Evolutionary conservation across 2,888 invertebrate genomes (phyloP), one percentile per base, ranked within the genome.

Genomic region (Dorcus parallelipipedus): DNA sequence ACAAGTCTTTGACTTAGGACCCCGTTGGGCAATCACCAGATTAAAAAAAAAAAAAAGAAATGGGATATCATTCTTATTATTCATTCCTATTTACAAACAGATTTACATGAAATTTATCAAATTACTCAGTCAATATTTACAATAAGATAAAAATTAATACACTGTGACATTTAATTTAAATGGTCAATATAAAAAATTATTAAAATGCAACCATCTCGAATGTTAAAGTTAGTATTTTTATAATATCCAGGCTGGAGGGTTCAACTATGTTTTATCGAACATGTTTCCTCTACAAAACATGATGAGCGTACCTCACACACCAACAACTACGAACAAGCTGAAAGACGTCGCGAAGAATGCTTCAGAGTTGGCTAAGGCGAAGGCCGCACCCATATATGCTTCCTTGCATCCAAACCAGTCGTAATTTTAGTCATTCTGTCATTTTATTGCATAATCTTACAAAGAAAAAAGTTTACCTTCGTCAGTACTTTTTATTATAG

Each of bases 311-410:
- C 67, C 78, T 65, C 70, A 75, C 38, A 59, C 71, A 56, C 59
- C 69, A 20, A 73, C 74, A 49, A 69, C 77, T 9, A 70, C 75
- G 9, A 70, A 70, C 69, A 86, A 88, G 71, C 80, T 94, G 73
- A 91, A 91, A 71, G 89, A 87, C 60, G 90, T 89, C 0, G 92
- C 91, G 1, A 89, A 89, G 72, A 88, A 88, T 69, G 91, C 92
- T 53, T 90, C 89, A 26, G 90, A 91, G 76, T 83, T 91, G 64
- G 91, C 94, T 49, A 92, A 88, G 71, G 83, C 83, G 53, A 85
- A 84, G 65, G 78, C 78, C 10, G 77, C 71, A 3, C 78, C 79
- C 1, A 76, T 79, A 54, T 78, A 78, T 66, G 78, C 77, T n/a
- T 72, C 74, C 38, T 66, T 78, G 40, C 76, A 78, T 67, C 76